These are phyloP conservation scores for Lemur catta DNA, from an alignment of 2,797 vertebrate species.

Conservation along the genomic window DNA sequence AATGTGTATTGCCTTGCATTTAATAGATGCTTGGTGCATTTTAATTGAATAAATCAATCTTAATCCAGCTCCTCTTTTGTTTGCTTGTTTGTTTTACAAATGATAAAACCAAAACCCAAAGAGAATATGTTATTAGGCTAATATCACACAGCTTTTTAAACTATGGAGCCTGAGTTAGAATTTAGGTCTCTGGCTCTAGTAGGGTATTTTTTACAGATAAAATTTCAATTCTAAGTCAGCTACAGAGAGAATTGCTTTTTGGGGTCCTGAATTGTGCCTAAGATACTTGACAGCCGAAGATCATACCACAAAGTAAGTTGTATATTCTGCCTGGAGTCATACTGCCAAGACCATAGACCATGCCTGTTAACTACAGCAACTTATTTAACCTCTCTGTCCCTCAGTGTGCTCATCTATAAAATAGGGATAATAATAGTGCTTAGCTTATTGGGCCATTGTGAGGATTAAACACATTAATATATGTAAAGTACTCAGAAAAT, in stretches of 20 bases:
- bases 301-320: not conserved
- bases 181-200: not conserved
- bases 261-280: not conserved
- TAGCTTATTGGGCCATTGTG: not conserved
- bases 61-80: conserved; percentile 14
- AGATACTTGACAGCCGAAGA: not conserved
- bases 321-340: conserved; percentile 3
- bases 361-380: not conserved
- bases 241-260: not conserved
- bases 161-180: not conserved
- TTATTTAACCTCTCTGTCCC: not conserved
- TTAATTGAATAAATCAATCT: conserved; percentile 31
- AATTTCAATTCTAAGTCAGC: conserved; percentile 14
- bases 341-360: not conserved
- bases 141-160: conserved; percentile 1
- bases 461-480: conserved; percentile 12
- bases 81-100: conserved; percentile 25
- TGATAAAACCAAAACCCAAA: not conserved
- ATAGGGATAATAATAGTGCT: not conserved
- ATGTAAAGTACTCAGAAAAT: not conserved
- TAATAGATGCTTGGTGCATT: not conserved
- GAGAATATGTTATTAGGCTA: not conserved
- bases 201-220: not conserved
- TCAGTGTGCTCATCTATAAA: not conserved
- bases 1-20: conserved; percentile 2